Percentiles rank a stretch among this genome's conserved stretches.
Evolutionary conservation across 2,797 vertebrate species (phyloP).

Genomic region (Valencia hispanica): DNA sequence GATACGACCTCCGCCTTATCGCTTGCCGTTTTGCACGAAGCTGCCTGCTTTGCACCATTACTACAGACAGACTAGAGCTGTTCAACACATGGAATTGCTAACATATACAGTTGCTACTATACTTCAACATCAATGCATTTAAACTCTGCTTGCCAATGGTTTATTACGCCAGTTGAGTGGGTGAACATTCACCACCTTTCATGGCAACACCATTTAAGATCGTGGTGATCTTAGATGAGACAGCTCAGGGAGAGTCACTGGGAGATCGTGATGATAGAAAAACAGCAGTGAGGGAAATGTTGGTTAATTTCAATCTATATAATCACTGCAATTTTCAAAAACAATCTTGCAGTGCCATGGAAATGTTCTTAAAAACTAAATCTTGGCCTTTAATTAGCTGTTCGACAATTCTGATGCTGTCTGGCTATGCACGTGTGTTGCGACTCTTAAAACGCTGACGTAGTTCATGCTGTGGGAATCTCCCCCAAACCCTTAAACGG

Average conservation of each 20-base stretch:
- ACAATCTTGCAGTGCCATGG: no score
- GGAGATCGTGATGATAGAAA: no score
- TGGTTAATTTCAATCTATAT: background rate
- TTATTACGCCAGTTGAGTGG: background rate
- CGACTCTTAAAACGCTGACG: no score
- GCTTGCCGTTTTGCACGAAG: background rate
- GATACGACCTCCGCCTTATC: background rate
- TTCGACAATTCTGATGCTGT: background rate
- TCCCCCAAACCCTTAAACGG: no score
- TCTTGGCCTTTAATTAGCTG: background rate
- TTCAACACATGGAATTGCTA: background rate
- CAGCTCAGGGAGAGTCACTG: no score
- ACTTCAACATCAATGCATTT: background rate
- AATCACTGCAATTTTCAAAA: background rate
- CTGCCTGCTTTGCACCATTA: background rate
- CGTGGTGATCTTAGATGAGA: no score
- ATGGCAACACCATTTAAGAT: no score
- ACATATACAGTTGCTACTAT: background rate
- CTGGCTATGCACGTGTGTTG: background rate
- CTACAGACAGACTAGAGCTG: background rate
- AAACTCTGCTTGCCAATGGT: background rate
- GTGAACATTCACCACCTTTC: background rate
- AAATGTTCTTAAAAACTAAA: no score
- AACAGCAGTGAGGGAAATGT: background rate
- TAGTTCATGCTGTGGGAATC: background rate